Conservation (phyloP, 2,113 vertebrate genomes). For the Catharus bicknelli region DNA sequence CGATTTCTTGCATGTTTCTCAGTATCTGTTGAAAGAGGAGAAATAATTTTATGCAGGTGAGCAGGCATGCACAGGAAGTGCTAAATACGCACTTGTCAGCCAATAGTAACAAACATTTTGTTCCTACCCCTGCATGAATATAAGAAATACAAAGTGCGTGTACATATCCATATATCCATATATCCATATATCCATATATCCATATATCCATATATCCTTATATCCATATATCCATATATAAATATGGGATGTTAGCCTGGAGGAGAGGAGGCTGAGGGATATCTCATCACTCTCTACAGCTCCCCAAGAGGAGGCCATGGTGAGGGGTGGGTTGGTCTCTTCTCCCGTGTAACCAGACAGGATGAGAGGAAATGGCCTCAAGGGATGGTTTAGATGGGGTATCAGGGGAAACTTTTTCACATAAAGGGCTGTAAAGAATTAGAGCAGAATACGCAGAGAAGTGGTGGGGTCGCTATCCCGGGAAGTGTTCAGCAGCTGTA, state of each 20-base stretch:
- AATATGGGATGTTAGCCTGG: too few species aligned
- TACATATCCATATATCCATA: too few species aligned
- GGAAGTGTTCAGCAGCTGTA: background rate
- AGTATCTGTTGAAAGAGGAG: slow-evolving; percentile 75
- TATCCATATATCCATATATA: too few species aligned
- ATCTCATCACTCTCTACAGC: background rate
- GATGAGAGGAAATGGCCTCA: background rate
- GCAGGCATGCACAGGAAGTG: background rate
- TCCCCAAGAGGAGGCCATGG: accelerated
- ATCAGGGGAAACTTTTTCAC: background rate
- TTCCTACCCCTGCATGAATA: background rate
- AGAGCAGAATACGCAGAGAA: background rate
- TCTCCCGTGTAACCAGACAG: accelerated
- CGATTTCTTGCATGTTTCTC: slow-evolving; percentile 66
- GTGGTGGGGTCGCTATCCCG: background rate
- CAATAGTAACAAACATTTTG: background rate
- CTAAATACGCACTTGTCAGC: background rate
- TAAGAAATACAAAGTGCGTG: too few species aligned
- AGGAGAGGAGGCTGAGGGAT: background rate
- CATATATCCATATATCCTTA: too few species aligned
- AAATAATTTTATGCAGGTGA: background rate
- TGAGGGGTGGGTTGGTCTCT: background rate
- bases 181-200: too few species aligned
- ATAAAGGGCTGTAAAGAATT: background rate
- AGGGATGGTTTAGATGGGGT: background rate